phyloP scores from a whole-genome alignment of 2,888 invertebrate genomes.

The Hydrotaea diabolus region DNA sequence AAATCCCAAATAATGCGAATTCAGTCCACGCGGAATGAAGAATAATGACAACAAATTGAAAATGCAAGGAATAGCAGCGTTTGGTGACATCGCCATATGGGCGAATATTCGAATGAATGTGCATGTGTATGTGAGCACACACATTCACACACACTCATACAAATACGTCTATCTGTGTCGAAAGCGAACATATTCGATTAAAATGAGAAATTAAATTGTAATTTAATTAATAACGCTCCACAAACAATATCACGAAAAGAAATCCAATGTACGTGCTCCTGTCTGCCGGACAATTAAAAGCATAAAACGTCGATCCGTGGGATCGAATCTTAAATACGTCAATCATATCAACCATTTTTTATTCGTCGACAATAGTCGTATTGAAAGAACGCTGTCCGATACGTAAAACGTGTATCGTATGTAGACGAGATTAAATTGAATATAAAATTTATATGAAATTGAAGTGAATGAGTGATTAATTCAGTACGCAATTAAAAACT shows the following conservation, averaged over 20 bases:
- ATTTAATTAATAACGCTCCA: background rate
- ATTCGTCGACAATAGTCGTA: background rate
- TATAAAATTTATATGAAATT: no score
- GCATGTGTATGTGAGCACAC: background rate
- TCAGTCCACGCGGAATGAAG: background rate
- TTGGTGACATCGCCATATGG: background rate
- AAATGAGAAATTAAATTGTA: background rate
- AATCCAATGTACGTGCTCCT: background rate
- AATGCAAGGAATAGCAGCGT: background rate
- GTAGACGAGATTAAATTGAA: no score
- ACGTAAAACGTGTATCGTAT: background rate
- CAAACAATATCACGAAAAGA: background rate
- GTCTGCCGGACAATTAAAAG: background rate
- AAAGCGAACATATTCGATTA: background rate
- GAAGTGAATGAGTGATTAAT: no score
- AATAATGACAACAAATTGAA: background rate
- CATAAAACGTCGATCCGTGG: background rate
- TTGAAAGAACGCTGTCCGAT: background rate
- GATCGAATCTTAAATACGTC: background rate
- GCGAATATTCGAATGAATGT: background rate
- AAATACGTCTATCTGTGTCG: background rate
- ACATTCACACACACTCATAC: background rate
- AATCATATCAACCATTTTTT: background rate
- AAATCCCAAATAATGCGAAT: background rate
- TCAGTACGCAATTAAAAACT: no score